Percentiles rank a stretch among this genome's conserved stretches.
Conservation (phyloP, 2,797 vertebrate genomes). For the Falco rusticolus region DNA sequence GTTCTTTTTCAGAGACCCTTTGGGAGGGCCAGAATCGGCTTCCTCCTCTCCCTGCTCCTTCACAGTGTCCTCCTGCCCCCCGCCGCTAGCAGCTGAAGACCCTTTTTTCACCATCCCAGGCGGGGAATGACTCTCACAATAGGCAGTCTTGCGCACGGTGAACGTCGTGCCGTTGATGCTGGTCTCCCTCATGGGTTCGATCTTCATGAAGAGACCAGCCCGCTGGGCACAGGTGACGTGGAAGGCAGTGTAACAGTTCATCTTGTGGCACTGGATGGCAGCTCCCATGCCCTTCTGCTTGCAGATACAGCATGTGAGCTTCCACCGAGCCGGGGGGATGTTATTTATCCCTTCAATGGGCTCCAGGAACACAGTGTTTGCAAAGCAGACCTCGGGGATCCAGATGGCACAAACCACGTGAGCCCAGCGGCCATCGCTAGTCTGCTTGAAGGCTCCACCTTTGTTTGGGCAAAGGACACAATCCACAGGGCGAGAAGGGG, state of each 20-base stretch:
- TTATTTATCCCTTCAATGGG: conserved; percentile 96
- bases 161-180: conserved; percentile 92
- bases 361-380: conserved; percentile 97
- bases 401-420: conserved; percentile 98
- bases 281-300: conserved; percentile 96
- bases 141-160: conserved; percentile 97
- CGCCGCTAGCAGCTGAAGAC: neutral
- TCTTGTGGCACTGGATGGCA: conserved; percentile 98
- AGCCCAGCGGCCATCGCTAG: conserved; percentile 96
- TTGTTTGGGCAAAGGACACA: conserved; percentile 97
- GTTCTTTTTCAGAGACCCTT: conserved; percentile 83
- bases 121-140: conserved; percentile 92
- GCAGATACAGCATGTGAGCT: conserved; percentile 95
- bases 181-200: conserved; percentile 94
- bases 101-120: conserved; percentile 69
- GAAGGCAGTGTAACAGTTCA: conserved; percentile 98
- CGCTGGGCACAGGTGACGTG: conserved; percentile 96
- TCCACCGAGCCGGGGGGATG: conserved; percentile 96
- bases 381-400: conserved; percentile 99
- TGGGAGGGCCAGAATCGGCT: conserved; percentile 73
- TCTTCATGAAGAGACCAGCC: conserved; percentile 97
- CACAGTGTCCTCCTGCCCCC: conserved; percentile 74
- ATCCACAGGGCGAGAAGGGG: conserved; percentile 93
- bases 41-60: conserved; percentile 79
- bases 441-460: conserved; percentile 98